phyloP scores from a whole-genome alignment of 2,888 invertebrate species.

The Sinhomidia bicolor region DNA sequence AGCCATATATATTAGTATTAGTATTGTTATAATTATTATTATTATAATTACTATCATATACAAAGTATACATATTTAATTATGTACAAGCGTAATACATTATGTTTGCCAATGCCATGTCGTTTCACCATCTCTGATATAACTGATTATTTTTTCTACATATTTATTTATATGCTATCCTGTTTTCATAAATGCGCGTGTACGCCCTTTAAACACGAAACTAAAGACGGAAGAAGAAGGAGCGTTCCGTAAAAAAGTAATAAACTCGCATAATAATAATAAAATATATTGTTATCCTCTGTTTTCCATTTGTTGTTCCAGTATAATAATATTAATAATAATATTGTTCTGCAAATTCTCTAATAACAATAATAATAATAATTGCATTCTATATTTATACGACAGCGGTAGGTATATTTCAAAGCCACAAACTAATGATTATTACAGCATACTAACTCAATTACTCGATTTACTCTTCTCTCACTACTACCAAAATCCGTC shows the following conservation, averaged over 20 bases:
- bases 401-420: neutral
- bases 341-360: neutral
- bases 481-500: slow-evolving; percentile 3
- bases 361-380: neutral
- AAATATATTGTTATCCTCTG: neutral
- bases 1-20: neutral
- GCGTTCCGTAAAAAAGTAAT: slow-evolving; percentile 67
- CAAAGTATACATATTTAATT: slow-evolving; percentile 10
- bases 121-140: slow-evolving; percentile 35
- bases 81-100: neutral
- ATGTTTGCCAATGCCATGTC: slow-evolving; percentile 15
- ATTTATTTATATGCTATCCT: slow-evolving; percentile 1
- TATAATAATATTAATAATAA: neutral
- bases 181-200: slow-evolving; percentile 30
- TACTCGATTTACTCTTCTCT: neutral
- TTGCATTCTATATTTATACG: neutral
- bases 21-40: too few relatives aligned
- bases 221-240: slow-evolving; percentile 72
- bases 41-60: too few relatives aligned
- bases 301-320: neutral
- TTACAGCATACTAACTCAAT: slow-evolving; percentile 39
- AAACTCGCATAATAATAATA: slow-evolving; percentile 39
- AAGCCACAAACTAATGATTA: slow-evolving; percentile 34
- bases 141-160: slow-evolving; percentile 34
- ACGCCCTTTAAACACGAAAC: slow-evolving; percentile 30